Evolutionary conservation across 1,140 invertebrate genomes (phyloP).

Genomic region (Choristoneura fumiferana): DNA sequence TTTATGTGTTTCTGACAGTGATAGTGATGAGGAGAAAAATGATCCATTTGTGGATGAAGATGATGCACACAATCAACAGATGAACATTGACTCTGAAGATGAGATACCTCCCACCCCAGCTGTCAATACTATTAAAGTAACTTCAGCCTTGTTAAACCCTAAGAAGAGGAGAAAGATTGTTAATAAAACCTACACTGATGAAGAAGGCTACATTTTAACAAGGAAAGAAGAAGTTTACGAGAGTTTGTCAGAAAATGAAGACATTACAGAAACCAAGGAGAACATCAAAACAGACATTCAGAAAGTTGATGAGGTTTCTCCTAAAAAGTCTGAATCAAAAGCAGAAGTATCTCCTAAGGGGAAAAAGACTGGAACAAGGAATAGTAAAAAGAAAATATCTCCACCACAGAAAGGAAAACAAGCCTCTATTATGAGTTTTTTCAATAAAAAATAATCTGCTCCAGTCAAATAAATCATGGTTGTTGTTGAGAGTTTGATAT

Average conservation of each 20-base stretch:
- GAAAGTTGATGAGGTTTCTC: conserved; percentile 29
- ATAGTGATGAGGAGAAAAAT: conserved; percentile 60
- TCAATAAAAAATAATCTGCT: conserved; percentile 48
- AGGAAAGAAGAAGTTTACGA: conserved; percentile 71
- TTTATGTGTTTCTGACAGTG: conserved; percentile 65
- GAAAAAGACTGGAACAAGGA: conserved; percentile 35
- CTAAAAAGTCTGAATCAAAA: conserved; percentile 32
- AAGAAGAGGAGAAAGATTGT: conserved; percentile 67
- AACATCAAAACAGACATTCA: conserved; percentile 25
- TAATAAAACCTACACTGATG: conserved; percentile 69
- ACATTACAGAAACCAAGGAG: conserved; percentile 24
- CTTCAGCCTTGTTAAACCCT: conserved; percentile 63
- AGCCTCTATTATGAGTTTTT: conserved; percentile 60
- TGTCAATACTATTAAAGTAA: conserved; percentile 58
- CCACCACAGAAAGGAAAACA: conserved; percentile 67
- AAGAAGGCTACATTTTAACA: conserved; percentile 68
- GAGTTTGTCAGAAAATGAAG: conserved; percentile 65
- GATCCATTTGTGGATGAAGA: conserved; percentile 52
- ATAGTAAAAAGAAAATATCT: conserved; percentile 53
- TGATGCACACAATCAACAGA: conserved; percentile 14
- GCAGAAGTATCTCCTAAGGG: conserved; percentile 43
- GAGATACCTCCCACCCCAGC: conserved; percentile 70
- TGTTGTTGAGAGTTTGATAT: neutral
- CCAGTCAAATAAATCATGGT: neutral
- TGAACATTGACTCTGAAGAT: conserved; percentile 57